Evolutionary conservation across 2,888 invertebrate genomes (phyloP).

Genomic region (Neria commutata): DNA sequence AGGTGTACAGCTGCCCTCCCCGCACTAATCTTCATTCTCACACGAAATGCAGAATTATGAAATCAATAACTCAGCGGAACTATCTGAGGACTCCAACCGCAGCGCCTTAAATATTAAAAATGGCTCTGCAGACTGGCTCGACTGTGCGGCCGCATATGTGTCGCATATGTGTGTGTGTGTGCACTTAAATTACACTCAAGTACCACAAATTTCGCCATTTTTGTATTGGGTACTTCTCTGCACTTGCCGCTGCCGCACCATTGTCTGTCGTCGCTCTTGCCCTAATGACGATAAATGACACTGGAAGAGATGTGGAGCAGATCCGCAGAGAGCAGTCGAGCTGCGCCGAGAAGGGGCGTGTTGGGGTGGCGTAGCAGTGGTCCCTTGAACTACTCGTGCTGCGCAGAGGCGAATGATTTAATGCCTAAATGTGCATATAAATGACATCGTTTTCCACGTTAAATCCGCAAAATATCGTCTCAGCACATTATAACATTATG

Average conservation of each 20-base stretch:
- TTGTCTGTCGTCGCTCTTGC: constrained; percentile 17
- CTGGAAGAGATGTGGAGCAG: constrained; percentile 37
- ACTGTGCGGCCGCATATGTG: not conserved
- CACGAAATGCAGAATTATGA: too few species aligned
- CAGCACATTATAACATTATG: constrained; percentile 9
- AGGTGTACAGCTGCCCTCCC: too few species aligned
- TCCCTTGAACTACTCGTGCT: too few species aligned
- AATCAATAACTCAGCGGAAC: too few species aligned
- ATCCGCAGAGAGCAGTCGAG: too few species aligned
- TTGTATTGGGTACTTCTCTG: not conserved
- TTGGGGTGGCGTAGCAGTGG: too few species aligned
- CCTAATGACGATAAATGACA: constrained; percentile 41
- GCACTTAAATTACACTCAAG: not conserved
- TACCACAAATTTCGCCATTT: not conserved
- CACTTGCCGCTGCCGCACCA: not conserved
- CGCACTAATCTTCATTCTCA: too few species aligned
- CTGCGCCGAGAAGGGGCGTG: too few species aligned
- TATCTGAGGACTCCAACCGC: too few species aligned
- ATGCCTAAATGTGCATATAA: constrained; percentile 42
- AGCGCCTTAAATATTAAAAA: not conserved
- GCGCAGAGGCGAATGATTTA: constrained; percentile 36
- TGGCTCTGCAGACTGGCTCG: not conserved
- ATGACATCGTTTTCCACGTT: constrained; percentile 38
- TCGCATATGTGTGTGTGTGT: not conserved
- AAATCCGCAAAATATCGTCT: constrained; percentile 24